A percentile compares a stretch with the other conserved stretches of the same genome.
Conservation (phyloP, 1,140 invertebrate genomes). For the Drosophila willistoni region DNA sequence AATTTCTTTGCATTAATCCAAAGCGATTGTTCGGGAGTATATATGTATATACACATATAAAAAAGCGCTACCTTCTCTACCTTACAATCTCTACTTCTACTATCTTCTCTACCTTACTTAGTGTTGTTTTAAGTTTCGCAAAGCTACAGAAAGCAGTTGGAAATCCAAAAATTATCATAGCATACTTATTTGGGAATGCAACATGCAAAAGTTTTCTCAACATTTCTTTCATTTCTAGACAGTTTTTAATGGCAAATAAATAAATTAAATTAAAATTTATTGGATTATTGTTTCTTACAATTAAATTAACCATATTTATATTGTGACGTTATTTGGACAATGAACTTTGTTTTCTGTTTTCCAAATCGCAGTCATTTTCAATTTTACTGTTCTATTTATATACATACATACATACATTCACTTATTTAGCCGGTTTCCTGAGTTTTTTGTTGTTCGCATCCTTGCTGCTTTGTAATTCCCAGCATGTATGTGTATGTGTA, state of each 20-base stretch:
- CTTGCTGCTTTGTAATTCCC: slow-evolving; percentile 21
- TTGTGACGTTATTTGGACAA: not conserved
- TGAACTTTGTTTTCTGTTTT: slow-evolving; percentile 27
- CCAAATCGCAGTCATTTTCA: slow-evolving; percentile 3
- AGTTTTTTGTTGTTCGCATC: slow-evolving; percentile 11
- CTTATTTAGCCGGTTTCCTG: slow-evolving; percentile 50
- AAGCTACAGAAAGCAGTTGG: too few species aligned
- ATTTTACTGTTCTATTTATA: not conserved
- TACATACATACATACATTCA: slow-evolving; percentile 10
- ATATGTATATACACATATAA: too few species aligned
- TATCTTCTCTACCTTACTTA: too few species aligned
- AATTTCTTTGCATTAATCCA: too few species aligned
- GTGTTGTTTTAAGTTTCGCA: too few species aligned
- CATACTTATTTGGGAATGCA: not conserved
- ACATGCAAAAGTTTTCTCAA: not conserved
- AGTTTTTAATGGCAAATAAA: not conserved
- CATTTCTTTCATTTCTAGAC: not conserved
- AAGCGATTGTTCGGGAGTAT: too few species aligned
- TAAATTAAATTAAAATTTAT: too few species aligned
- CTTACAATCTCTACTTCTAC: too few species aligned
- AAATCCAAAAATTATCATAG: not conserved
- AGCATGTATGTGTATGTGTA: slow-evolving; percentile 20
- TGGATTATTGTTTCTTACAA: not conserved
- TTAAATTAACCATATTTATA: not conserved
- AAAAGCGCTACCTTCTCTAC: too few species aligned